Base-by-base conservation (phyloP, 1,140 invertebrate species). In the Diprion similis region DNA sequence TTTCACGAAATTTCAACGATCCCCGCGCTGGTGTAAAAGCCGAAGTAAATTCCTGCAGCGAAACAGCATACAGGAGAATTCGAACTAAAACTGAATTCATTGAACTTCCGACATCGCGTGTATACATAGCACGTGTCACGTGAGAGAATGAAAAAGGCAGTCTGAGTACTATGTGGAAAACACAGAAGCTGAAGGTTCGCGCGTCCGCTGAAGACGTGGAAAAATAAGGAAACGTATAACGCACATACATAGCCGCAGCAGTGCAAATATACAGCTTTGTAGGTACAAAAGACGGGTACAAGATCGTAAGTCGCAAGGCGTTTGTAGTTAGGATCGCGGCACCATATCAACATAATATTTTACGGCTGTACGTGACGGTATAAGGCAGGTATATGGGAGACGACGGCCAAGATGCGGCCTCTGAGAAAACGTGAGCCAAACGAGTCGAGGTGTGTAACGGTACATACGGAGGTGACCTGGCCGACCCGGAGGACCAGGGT, bases 331-430 rank as follows among this genome's bases (percentile, higher is more conserved):
- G 51, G 51, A 59, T 59, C 51, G 51, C 51, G 51, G 51, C 51
- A 59, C 24, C 2, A 59, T 8, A 59, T 59, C 51, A 59, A 59
- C 51, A 59, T 59, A 59, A 59, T 59, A 59, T 59, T 59, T 59
- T 59, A 59, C 51, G 51, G 51, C n/a, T 9, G 51, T 59, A 59
- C 51, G 51, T 59, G 51, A 59, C 51, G 51, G 51, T 59, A 59
- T 6, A 37, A 37, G 24, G 24, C 6, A 37, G 24, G 6, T 59
- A 59, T 59, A 9, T 4, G 51, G 9, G 51, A 59, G 51, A 59
- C 51, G 51, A 59, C 51, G 51, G 9, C 6, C n/a, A 59, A 59
- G 51, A 59, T 59, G 24, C 24, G 51, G 51, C 51, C 51, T 59
- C 51, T 59, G 51, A 59, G 51, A 59, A 59, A 59, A 59, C 51